Evolutionary conservation across 1,140 invertebrate genomes (phyloP), one percentile per base, ranked within the genome.

Genomic region (Dryas iulia): DNA sequence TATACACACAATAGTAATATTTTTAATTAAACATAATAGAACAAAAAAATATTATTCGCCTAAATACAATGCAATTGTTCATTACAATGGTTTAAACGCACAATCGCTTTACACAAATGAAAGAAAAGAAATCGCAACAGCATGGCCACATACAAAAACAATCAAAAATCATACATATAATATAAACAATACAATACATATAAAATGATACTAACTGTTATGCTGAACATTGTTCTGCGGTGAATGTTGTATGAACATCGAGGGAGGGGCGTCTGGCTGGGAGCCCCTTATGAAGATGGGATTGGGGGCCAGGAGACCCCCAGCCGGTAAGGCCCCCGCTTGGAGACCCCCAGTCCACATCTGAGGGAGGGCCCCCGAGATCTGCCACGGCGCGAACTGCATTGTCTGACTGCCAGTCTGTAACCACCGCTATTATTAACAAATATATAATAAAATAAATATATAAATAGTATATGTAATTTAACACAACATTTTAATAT

Each of bases 181-280:
- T 12, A 35, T 23, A 59, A 33, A 60, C 24, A 24, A 39, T 60
- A 39, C 3, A 3, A 7, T n/a, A 47, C 14, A 18, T 6, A 25
- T 26, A 24, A 35, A 58, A 14, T 30, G 23, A 82, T 86, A 88
- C 82, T 86, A 73, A 80, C 79, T 86, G 77, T 75, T 76, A 68
- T 90, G 82, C 61, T 89, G 87, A 0, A 87, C 75, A 35, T 77
- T 86, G 66, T 87, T 91, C 71, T 96, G 96, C 10, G 96, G 95
- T 81, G 95, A 96, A 82, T 97, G 96, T 80, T 97, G 96, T 73
- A 98, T 97, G 75, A 97, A 97, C 95, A 98, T 97, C 0, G 87
- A 86, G n/a, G 83, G 82, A 7, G 82, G 72, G 12, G 94, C 94
- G 82, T 97, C 96, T 10, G 95, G 95, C 76, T 97, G 96, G 0